phyloP scores from a whole-genome alignment of 2,888 invertebrate species.

The Cosmia trapezina region DNA sequence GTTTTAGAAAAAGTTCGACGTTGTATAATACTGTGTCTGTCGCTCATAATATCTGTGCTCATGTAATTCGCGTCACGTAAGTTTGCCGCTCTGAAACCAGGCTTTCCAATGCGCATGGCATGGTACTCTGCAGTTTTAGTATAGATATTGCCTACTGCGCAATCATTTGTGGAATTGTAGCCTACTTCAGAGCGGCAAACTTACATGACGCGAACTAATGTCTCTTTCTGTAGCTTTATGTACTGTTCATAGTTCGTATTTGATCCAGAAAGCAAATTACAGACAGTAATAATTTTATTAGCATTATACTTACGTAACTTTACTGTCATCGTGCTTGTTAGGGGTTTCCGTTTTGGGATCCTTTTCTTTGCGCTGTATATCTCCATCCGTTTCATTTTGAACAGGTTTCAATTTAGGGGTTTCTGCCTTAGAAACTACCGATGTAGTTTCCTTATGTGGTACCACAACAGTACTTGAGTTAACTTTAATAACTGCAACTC shows the following conservation, averaged over 20 bases:
- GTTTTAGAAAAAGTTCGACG: not conserved
- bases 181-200: too few relatives aligned
- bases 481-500: constrained; percentile 29
- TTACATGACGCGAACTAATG: too few relatives aligned
- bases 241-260: not conserved
- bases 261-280: not conserved
- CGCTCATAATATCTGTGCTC: not conserved
- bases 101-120: too few relatives aligned
- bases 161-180: too few relatives aligned
- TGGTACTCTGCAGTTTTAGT: too few relatives aligned
- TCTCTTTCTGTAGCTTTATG: not conserved
- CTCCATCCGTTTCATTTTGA: constrained; percentile 35
- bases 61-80: not conserved
- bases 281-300: constrained; percentile 9
- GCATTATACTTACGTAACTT: constrained; percentile 75
- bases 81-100: too few relatives aligned
- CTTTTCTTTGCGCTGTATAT: constrained; percentile 27
- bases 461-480: constrained; percentile 10
- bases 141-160: too few relatives aligned
- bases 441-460: constrained; percentile 19
- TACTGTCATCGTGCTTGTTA: constrained; percentile 52
- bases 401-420: constrained; percentile 25
- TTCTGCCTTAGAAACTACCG: constrained; percentile 12
- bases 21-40: not conserved
- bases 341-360: constrained; percentile 60